phyloP scores from a whole-genome alignment of 2,797 vertebrate species.

The Sarcophilus harrisii region DNA sequence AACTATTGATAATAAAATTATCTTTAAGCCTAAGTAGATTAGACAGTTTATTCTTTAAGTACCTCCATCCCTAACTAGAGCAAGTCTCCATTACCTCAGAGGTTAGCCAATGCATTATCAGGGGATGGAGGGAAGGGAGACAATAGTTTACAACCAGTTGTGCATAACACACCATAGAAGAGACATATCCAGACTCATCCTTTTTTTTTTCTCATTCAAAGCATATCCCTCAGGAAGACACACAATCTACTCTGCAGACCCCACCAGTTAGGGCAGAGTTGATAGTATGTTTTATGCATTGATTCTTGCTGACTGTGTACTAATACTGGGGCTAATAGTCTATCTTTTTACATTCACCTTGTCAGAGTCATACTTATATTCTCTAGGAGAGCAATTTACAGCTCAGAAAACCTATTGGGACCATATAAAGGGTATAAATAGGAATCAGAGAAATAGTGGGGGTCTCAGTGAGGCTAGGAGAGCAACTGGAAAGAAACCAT shows the following conservation, averaged over 20 bases:
- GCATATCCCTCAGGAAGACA: not conserved
- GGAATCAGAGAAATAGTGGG: not conserved
- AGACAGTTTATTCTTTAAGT: not conserved
- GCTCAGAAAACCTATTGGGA: not conserved
- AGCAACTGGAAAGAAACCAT: not conserved
- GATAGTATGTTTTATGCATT: not conserved
- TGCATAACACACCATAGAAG: not conserved
- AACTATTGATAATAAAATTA: not conserved
- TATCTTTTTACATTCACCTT: not conserved
- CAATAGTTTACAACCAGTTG: not conserved
- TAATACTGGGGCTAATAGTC: not conserved
- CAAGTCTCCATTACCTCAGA: not conserved
- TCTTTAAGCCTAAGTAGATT: not conserved
- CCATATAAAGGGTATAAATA: not conserved
- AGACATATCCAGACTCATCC: not conserved
- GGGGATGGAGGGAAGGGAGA: not conserved
- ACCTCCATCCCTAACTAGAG: not conserved
- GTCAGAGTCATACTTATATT: not conserved
- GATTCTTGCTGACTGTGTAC: not conserved
- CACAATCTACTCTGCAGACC: not conserved
- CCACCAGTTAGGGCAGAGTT: not conserved
- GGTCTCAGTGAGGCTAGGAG: too few relatives aligned
- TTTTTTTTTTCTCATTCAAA: not conserved
- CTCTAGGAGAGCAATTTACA: not conserved
- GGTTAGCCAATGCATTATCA: not conserved